phyloP scores from a whole-genome alignment of 1,140 invertebrate genomes.

The Hypsibius dujardini region DNA sequence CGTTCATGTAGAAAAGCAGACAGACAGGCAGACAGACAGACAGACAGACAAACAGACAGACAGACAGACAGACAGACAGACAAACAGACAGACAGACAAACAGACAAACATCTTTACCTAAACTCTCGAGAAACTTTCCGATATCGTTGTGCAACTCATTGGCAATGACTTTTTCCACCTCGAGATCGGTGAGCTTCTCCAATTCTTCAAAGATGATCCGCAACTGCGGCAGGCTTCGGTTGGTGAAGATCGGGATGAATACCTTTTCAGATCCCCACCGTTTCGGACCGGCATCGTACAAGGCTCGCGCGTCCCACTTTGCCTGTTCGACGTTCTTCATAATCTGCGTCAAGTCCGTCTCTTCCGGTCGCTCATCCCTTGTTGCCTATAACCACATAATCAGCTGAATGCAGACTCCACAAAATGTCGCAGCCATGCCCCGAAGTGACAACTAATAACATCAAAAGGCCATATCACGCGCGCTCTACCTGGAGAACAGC shows the following conservation, averaged over 20 bases:
- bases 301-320: slow-evolving; percentile 1
- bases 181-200: slow-evolving; percentile 31
- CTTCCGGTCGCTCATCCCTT: not conserved
- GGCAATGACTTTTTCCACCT: slow-evolving; percentile 33
- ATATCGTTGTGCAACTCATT: slow-evolving; percentile 35
- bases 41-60: too few relatives aligned
- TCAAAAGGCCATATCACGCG: too few relatives aligned
- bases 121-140: slow-evolving; percentile 30
- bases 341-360: not conserved
- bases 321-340: not conserved
- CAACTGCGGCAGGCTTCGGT: slow-evolving; percentile 33
- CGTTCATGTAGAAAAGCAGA: too few relatives aligned
- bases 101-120: slow-evolving; percentile 27
- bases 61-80: too few relatives aligned
- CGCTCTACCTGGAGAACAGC: not conserved
- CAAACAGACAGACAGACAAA: too few relatives aligned
- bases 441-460: too few relatives aligned
- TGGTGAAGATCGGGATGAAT: slow-evolving; percentile 56
- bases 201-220: slow-evolving; percentile 30
- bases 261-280: slow-evolving; percentile 50
- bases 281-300: slow-evolving; percentile 11
- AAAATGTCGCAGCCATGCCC: too few relatives aligned
- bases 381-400: not conserved
- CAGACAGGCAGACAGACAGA: too few relatives aligned
- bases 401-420: too few relatives aligned